A percentile compares a stretch with the other conserved stretches of the same genome.
These are phyloP conservation scores for Heliconius ethilla DNA, from an alignment of 2,888 invertebrate species.

Conservation along the genomic window DNA sequence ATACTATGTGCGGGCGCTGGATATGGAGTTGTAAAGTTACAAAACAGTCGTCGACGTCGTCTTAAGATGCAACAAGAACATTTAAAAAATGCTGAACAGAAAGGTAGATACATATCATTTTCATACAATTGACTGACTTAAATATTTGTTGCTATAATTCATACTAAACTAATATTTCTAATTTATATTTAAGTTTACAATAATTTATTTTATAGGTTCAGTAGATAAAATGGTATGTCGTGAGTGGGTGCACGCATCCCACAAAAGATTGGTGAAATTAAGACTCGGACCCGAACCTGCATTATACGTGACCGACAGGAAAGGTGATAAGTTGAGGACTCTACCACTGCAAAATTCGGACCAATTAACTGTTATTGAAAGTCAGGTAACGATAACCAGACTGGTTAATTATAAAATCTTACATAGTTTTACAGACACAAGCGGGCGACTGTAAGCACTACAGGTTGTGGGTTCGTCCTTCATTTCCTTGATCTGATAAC, in stretches of 20 bases:
- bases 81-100: slow-evolving; percentile 74
- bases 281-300: slow-evolving; percentile 94
- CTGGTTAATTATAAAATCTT: neutral
- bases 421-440: neutral
- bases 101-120: slow-evolving; percentile 59
- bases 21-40: slow-evolving; percentile 95
- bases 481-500: no score
- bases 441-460: no score
- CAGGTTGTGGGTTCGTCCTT: no score
- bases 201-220: slow-evolving; percentile 71
- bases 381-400: slow-evolving; percentile 82
- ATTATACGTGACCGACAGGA: slow-evolving; percentile 92
- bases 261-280: slow-evolving; percentile 93
- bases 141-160: neutral
- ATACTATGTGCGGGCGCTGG: slow-evolving; percentile 95
- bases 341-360: slow-evolving; percentile 89
- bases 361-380: slow-evolving; percentile 92
- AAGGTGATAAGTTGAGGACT: slow-evolving; percentile 94
- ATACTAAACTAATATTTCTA: neutral
- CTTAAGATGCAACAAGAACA: slow-evolving; percentile 92
- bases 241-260: slow-evolving; percentile 96
- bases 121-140: neutral
- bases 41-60: slow-evolving; percentile 90
- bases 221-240: slow-evolving; percentile 96
- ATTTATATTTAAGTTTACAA: neutral